Evolutionary conservation across 53 echinoderm and acorn worm genomes (phyloP), one percentile per base, ranked within the genome.

Genomic region (Luidia sarsii): DNA sequence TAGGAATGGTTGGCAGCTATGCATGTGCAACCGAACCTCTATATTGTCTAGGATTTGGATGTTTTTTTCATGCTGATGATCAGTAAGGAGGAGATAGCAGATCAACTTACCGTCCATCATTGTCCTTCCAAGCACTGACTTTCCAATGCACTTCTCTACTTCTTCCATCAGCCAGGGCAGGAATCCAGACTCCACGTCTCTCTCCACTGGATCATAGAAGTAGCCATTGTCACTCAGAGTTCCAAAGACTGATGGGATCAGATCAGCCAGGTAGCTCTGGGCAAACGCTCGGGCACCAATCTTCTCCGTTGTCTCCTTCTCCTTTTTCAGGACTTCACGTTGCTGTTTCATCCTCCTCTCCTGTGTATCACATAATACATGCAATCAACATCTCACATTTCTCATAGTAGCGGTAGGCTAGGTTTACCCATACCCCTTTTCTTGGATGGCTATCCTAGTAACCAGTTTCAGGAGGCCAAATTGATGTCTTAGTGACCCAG

Each of bases 301-400:
- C 91, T 96, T 96, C 55, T 96, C 96, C 11, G 96, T 93, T 0
- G 96, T 96, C 66, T 96, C 96, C 49, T 90, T 85, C 67, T 96
- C 96, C 39, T 96, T 96, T 90, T 90, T 90, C 14, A 96, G 81
- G 36, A 93, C 92, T 69, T 93, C 92, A n/a, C 96, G 81, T 57
- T 93, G 93, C 69, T 96, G 90, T 39, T 85, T 95, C 92, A 95
- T 95, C 83, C 95, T 75, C 53, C 95, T 81, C 52, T 95, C 95
- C 95, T 95, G 79, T 41, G 41, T 7, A 41, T 41, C 6, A 7
- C 41, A 41, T 7, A 41, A 6, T 7, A 11, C 6, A 41, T 41
- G 11, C 6, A 41, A 41, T 7, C 41, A 7, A n/a, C n/a, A 41
- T 41, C 41, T 6, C 11, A 41, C 41, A 41, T 41, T 6, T 41